phyloP scores from a whole-genome alignment of 2,113 vertebrate species.

The Lanius ludovicianus region DNA sequence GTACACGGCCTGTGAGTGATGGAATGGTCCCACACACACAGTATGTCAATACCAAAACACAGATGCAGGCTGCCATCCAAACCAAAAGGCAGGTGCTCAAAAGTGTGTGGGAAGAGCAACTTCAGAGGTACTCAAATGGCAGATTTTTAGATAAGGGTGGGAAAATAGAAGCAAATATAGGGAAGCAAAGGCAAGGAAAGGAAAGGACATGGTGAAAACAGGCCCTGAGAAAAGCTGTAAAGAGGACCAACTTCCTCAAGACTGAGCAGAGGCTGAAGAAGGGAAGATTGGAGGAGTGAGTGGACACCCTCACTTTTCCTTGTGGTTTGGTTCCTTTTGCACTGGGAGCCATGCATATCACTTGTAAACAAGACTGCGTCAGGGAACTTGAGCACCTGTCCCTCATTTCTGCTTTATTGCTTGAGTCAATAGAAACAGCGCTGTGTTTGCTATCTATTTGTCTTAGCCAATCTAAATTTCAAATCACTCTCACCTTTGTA shows the following conservation, averaged over 20 bases:
- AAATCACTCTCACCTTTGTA: not conserved
- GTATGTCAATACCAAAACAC: not conserved
- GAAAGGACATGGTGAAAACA: not conserved
- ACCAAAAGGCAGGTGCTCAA: not conserved
- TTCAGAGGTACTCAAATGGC: not conserved
- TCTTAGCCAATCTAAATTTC: not conserved
- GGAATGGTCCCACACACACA: accelerated
- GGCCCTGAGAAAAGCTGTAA: not conserved
- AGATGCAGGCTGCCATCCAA: not conserved
- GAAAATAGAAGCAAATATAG: not conserved
- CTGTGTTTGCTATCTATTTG: not conserved
- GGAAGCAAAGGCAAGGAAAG: not conserved
- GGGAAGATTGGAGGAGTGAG: not conserved
- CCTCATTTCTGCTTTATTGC: not conserved
- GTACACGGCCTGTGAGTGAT: not conserved
- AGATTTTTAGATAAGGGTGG: not conserved
- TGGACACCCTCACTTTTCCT: not conserved
- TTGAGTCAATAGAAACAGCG: not conserved
- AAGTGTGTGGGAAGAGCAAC: not conserved
- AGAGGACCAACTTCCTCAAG: not conserved
- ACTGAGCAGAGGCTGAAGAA: not conserved
- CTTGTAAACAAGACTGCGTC: not conserved
- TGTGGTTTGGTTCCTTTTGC: not conserved
- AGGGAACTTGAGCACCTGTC: accelerated
- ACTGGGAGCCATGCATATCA: accelerated